phyloP scores from a whole-genome alignment of 2,888 invertebrate genomes.

The Oxycera nigricornis region DNA sequence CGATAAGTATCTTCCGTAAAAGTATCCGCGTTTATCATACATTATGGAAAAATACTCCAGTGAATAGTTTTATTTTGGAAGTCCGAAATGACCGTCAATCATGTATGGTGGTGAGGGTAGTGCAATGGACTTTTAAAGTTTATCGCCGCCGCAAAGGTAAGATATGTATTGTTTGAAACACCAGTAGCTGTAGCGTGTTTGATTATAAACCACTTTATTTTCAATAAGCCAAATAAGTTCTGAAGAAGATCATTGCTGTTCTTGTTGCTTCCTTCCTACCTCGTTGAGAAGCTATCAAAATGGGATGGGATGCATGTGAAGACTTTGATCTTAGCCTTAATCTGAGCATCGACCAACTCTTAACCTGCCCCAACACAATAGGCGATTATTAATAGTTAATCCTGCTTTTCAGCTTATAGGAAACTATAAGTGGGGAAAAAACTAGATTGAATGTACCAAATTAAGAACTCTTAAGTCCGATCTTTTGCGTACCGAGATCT shows the following conservation, averaged over 20 bases:
- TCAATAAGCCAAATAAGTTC: too few species aligned
- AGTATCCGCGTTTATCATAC: background rate
- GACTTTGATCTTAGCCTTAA: slow-evolving; percentile 37
- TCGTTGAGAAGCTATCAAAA: background rate
- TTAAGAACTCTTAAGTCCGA: slow-evolving; percentile 30
- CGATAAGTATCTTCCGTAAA: slow-evolving; percentile 14
- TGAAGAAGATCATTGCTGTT: too few species aligned
- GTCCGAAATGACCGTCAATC: slow-evolving; percentile 8
- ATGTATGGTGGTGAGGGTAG: too few species aligned
- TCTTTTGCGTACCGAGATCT: background rate
- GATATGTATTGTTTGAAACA: too few species aligned
- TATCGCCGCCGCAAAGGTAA: too few species aligned
- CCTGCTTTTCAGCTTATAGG: slow-evolving; percentile 1
- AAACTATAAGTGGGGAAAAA: background rate
- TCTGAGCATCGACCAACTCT: slow-evolving; percentile 12
- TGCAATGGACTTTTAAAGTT: too few species aligned
- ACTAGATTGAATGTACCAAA: slow-evolving; percentile 27
- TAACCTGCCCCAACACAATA: slow-evolving; percentile 14
- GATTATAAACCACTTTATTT: too few species aligned
- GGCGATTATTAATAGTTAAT: slow-evolving; percentile 33
- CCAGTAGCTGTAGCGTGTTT: too few species aligned
- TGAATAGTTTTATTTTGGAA: background rate
- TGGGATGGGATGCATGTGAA: background rate
- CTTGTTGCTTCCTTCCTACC: too few species aligned
- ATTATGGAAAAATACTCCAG: background rate